Base-by-base conservation (phyloP, 2,797 vertebrate species). In the Sebastolobus altivelis region DNA sequence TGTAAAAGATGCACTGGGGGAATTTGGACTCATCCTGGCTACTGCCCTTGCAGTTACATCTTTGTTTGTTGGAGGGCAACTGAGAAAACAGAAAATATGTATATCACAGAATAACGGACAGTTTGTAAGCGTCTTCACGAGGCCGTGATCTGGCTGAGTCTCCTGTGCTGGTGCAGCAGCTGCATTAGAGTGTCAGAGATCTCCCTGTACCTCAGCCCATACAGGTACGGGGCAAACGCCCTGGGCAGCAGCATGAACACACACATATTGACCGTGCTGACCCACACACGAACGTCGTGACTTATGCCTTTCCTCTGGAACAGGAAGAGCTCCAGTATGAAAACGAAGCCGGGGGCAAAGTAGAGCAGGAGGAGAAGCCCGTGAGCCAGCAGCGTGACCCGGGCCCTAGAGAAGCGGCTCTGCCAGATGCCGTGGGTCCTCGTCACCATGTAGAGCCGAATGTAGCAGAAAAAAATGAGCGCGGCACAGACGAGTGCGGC, bases 381-480 rank as follows among this genome's bases (percentile, higher is more conserved):
- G 16, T 97, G 96, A 3, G 93, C 94, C 67, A 97, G 87, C 68
- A 97, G 84, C 0, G 96, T 97, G 65, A 96, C 91, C 20, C 94
- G 92, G 12, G 96, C 96, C 72, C 95, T 89, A 27, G 96, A 97
- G 85, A 94, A 96, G 59, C 95, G 94, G 29, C 72, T 96, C 27
- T 87, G 88, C 94, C 96, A 97, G 89, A 96, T 95, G 18, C 96
- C 96, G 4, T 96, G 96, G 14, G 89, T 95, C 88, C 87, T 96
- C 16, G 96, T 96, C 16, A 96, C 91, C 87, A 92, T 88, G 82
- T 96, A 97, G 56, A 97, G 95, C 37, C 90, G 95, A 46, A 95
- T 81, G 83, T 97, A 97, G 85, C 96, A 97, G 93, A 94, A 96
- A 14, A 92, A 74, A 68, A 97, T 96, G 59, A 97, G 88, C 2